A percentile compares a stretch with the other conserved stretches of the same genome.
phyloP scores from a whole-genome alignment of 2,888 invertebrate genomes.

The Odiellus spinosus region DNA sequence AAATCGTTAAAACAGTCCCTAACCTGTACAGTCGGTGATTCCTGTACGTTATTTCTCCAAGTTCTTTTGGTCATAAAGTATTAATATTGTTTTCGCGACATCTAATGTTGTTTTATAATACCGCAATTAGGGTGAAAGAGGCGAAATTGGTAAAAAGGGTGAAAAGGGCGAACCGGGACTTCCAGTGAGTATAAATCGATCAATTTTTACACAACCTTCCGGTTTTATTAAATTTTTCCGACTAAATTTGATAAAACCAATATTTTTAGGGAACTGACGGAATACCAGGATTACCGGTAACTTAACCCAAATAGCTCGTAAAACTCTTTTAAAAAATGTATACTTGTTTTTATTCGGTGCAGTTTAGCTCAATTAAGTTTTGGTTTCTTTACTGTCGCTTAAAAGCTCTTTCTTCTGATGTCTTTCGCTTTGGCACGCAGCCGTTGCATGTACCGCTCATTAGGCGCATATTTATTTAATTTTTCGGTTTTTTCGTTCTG shows the following conservation, averaged over 20 bases:
- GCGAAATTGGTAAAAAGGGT: slow-evolving; percentile 78
- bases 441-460: neutral
- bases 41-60: too few species aligned
- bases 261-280: slow-evolving; percentile 68
- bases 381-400: neutral
- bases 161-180: slow-evolving; percentile 77
- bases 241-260: neutral
- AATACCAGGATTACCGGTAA: slow-evolving; percentile 49
- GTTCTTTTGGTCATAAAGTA: too few species aligned
- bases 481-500: too few species aligned
- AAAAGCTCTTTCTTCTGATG: neutral
- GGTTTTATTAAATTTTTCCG: neutral
- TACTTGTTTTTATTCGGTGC: neutral
- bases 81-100: too few species aligned
- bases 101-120: too few species aligned
- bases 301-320: neutral
- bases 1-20: too few species aligned
- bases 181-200: slow-evolving; percentile 51
- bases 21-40: too few species aligned
- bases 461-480: too few species aligned
- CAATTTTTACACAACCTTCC: too few species aligned
- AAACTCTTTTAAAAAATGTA: too few species aligned
- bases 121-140: slow-evolving; percentile 60
- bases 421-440: neutral
- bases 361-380: neutral